Conservation (phyloP, 1,140 invertebrate genomes). For the Mamestra configurata region DNA sequence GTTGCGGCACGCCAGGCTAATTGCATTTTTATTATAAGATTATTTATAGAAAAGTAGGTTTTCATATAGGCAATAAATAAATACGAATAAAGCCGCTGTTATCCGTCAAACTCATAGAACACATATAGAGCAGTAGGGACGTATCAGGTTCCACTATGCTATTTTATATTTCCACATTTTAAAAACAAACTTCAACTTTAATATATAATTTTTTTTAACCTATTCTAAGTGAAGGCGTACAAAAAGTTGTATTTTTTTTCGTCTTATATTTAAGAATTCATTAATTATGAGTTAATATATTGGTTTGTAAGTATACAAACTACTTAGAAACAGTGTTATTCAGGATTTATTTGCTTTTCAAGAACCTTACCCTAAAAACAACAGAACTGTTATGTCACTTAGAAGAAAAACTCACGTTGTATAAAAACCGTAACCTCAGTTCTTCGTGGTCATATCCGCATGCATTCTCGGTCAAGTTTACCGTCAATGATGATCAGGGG, state of each 20-base stretch:
- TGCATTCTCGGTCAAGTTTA: conserved; percentile 35
- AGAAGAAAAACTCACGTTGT: not conserved
- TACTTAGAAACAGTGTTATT: too few species aligned
- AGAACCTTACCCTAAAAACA: too few species aligned
- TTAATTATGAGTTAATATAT: too few species aligned
- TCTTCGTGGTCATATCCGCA: conserved; percentile 1
- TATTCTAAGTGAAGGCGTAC: too few species aligned
- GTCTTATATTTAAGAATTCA: too few species aligned
- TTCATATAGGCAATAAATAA: not conserved
- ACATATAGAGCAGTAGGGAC: not conserved
- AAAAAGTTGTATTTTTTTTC: too few species aligned
- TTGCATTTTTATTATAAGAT: conserved; percentile 9
- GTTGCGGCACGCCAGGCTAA: conserved; percentile 16
- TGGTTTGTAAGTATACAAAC: too few species aligned
- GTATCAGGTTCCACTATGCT: too few species aligned
- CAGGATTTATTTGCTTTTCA: too few species aligned
- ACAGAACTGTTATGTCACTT: not conserved
- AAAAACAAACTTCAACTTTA: too few species aligned
- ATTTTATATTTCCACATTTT: too few species aligned
- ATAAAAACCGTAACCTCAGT: not conserved
- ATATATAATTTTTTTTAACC: too few species aligned
- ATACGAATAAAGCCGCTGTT: not conserved
- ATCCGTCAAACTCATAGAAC: not conserved
- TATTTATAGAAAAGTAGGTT: conserved; percentile 8
- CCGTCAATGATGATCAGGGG: conserved; percentile 21